Evolutionary conservation across 1,140 invertebrate species (phyloP), one percentile per base, ranked within the genome.

Genomic region (Anoplolepis gracilipes): DNA sequence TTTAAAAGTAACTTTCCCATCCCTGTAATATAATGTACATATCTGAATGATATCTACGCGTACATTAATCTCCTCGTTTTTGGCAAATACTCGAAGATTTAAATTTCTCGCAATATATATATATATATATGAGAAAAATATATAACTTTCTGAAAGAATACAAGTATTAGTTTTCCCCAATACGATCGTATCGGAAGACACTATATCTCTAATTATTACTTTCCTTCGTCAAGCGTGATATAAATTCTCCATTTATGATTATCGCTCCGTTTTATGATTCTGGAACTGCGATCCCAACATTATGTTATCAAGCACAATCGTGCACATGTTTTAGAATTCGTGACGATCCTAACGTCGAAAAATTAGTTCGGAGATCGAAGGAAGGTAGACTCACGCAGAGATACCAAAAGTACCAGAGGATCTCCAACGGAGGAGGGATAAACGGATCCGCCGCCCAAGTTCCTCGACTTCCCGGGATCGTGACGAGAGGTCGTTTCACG

Each of bases 291-390:
- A 10, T 42, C 30, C 22, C 30, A 59, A 39, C 19, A 73, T 36
- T 10, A 30, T 36, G 7, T 30, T 42, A 3, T 30, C 13, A 22
- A 13, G 19, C 5, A 22, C 4, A 49, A 77, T 30, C n/a, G 22
- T 53, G 0, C 8, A 0, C 19, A 0, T 55, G 57, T 95, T 95
- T 67, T 93, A 96, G 96, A 96, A 91, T 96, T 96, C 90, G 96
- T 96, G 84, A 96, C 95, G 92, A 96, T 96, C 89, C 90, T 96
- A 91, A 96, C 96, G 87, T 95, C 95, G 78, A 96, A 96, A 93
- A 96, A 96, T 94, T 96, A 95, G 92, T 91, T 93, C 33, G 72
- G 57, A 36, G 53, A 69, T 67, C 55, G 59, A n/a, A 39, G 39
- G 36, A 62, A 55, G 69, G 64, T 62, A 30, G 25, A 53, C 46